Conservation (phyloP, 2,113 vertebrate species). For the Theristicus caerulescens region DNA sequence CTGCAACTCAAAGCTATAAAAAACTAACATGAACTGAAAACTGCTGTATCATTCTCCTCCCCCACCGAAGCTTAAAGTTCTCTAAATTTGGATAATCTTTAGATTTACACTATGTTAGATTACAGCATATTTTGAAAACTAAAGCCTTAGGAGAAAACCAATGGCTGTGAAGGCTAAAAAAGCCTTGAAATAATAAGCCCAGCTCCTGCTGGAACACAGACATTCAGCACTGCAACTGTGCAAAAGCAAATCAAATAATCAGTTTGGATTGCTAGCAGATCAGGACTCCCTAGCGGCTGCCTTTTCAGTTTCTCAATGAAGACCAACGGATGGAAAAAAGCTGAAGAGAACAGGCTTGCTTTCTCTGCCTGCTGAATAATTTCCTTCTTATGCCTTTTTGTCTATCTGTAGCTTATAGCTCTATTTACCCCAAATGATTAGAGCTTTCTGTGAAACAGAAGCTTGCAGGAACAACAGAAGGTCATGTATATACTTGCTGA, state of each 20-base stretch:
- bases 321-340: conserved; percentile 29
- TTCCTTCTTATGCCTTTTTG: not conserved
- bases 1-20: not conserved
- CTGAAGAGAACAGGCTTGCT: not conserved
- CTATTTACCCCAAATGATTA: conserved; percentile 10
- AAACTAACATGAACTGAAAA: not conserved
- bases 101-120: not conserved
- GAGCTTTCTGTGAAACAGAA: not conserved
- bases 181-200: not conserved
- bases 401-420: not conserved
- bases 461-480: not conserved
- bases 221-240: not conserved
- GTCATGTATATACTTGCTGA: not conserved
- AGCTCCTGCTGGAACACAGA: not conserved
- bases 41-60: not conserved
- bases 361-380: not conserved
- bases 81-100: not conserved
- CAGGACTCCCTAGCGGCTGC: not conserved
- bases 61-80: not conserved
- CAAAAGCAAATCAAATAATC: conserved; percentile 10
- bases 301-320: conserved; percentile 32
- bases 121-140: not conserved
- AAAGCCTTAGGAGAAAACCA: not conserved
- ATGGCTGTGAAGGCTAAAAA: not conserved
- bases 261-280: not conserved